phyloP scores from a whole-genome alignment of 2,888 invertebrate species.

The Neoitamus cyanurus region DNA sequence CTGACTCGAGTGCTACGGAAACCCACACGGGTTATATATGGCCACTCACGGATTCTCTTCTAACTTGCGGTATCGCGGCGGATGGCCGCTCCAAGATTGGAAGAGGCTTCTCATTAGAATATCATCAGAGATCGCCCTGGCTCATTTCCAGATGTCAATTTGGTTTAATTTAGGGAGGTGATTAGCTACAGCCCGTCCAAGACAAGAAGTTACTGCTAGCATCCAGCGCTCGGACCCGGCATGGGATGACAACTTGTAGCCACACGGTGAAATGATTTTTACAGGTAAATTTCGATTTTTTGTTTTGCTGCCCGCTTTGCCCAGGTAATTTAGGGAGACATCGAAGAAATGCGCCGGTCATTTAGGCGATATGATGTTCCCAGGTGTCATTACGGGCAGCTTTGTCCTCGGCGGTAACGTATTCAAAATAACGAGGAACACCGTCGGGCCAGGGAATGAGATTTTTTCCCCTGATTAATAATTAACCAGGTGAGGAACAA shows the following conservation, averaged over 20 bases:
- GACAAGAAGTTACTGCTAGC: conserved; percentile 13
- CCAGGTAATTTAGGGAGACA: background rate
- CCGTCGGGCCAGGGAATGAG: background rate
- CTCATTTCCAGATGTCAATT: conserved; percentile 42
- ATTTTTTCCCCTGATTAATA: background rate
- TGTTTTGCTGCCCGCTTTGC: background rate
- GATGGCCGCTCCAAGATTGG: background rate
- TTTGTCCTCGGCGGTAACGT: background rate
- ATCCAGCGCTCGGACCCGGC: background rate
- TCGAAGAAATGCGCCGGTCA: background rate
- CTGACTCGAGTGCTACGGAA: background rate
- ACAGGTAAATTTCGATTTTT: conserved; percentile 30
- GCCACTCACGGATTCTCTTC: background rate
- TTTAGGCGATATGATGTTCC: background rate
- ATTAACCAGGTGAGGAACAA: background rate
- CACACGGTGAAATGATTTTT: conserved; percentile 33
- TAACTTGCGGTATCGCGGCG: background rate
- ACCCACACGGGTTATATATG: conserved; percentile 1
- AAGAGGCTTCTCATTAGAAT: conserved; percentile 30
- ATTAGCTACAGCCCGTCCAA: conserved; percentile 20
- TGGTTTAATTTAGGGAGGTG: conserved; percentile 40
- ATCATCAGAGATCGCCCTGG: conserved; percentile 28
- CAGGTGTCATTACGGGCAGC: background rate
- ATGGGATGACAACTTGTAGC: conserved; percentile 8
- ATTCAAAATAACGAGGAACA: background rate